Conservation (phyloP, 37 sponge, comb jelly and placozoan species). For the Agelas oroides region DNA sequence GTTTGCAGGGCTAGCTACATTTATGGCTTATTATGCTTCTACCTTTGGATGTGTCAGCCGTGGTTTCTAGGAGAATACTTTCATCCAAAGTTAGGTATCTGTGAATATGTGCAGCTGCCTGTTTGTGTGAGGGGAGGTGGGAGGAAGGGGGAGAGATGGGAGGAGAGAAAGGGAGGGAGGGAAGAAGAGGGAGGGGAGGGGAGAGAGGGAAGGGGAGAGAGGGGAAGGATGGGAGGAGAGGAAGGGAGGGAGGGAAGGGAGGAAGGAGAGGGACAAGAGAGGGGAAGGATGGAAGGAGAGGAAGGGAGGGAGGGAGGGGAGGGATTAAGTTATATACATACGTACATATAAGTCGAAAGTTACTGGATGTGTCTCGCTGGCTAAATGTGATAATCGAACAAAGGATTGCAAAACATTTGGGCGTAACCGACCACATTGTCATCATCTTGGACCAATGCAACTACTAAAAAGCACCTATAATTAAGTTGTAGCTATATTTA, state of each 20-base stretch:
- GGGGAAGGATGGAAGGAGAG: not conserved
- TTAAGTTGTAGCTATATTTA: too few relatives aligned
- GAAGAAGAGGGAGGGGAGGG: not conserved
- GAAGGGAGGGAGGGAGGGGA: not conserved
- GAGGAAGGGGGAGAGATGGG: not conserved
- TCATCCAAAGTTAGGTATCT: slow-evolving; percentile 92
- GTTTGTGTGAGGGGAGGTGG: not conserved
- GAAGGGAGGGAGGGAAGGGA: not conserved
- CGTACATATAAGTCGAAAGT: too few relatives aligned
- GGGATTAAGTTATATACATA: not conserved
- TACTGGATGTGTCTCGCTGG: too few relatives aligned
- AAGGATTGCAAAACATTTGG: too few relatives aligned
- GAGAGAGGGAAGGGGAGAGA: not conserved
- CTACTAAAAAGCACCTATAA: too few relatives aligned
- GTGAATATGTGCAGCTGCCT: slow-evolving; percentile 94
- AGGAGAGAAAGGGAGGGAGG: not conserved
- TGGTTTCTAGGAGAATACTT: slow-evolving; percentile 77
- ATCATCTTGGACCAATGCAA: too few relatives aligned
- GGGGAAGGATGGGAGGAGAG: not conserved
- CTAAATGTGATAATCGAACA: too few relatives aligned
- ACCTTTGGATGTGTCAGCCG: slow-evolving; percentile 73
- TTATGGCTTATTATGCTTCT: not conserved
- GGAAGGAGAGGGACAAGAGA: not conserved
- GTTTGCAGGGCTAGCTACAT: too few relatives aligned
- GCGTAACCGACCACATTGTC: too few relatives aligned